phyloP scores from a whole-genome alignment of 2,797 vertebrate species.

The Acropternis orthonyx region DNA sequence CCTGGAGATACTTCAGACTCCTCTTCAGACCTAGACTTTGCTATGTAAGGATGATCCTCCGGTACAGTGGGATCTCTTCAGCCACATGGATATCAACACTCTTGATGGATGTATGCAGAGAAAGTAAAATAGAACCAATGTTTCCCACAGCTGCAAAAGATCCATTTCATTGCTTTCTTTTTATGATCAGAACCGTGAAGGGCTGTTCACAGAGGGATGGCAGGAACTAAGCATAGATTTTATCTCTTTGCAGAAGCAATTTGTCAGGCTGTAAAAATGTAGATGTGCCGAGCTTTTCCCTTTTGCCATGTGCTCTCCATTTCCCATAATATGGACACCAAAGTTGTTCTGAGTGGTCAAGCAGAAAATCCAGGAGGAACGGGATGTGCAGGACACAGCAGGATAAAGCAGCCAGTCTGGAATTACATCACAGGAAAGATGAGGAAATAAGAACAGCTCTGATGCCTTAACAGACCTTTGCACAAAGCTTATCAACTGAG shows the following conservation, averaged over 20 bases:
- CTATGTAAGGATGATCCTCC: background rate
- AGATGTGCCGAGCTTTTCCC: background rate
- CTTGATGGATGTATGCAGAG: background rate
- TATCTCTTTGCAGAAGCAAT: background rate
- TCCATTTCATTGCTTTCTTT: background rate
- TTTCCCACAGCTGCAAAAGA: background rate
- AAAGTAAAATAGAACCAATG: background rate
- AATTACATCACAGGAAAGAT: accelerated
- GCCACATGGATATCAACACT: background rate
- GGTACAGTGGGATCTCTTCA: background rate
- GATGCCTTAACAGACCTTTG: background rate
- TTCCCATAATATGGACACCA: background rate
- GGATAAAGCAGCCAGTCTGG: background rate
- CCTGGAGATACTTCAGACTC: background rate
- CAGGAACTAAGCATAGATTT: background rate
- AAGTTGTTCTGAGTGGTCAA: background rate
- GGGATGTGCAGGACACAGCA: background rate
- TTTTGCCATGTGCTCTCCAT: background rate
- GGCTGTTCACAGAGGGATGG: background rate
- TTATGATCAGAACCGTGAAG: background rate
- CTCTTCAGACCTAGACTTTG: background rate
- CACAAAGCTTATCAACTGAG: background rate
- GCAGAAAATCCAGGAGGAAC: background rate
- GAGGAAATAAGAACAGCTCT: background rate
- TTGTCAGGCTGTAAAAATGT: background rate